These are phyloP conservation scores for Asobara japonica DNA, from an alignment of 1,140 invertebrate species.

Conservation along the genomic window DNA sequence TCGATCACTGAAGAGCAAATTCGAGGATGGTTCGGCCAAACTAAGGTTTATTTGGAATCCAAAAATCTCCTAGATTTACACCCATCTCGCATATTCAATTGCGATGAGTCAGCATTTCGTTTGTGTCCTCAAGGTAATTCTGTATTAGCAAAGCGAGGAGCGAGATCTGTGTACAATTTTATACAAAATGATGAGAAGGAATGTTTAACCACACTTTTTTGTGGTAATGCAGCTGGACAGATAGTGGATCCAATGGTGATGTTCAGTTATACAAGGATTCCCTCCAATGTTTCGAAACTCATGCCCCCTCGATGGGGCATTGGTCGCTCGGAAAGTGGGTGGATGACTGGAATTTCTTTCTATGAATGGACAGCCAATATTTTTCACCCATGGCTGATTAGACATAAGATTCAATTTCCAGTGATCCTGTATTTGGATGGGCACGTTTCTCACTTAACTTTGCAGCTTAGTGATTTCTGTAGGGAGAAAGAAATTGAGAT, in stretches of 20 bases:
- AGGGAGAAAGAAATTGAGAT: constrained; percentile 46
- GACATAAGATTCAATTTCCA: constrained; percentile 45
- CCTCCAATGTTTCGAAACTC: constrained; percentile 32
- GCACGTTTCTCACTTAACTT: constrained; percentile 46
- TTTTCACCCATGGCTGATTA: constrained; percentile 45
- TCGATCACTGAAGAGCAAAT: constrained; percentile 32
- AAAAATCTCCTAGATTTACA: constrained; percentile 26
- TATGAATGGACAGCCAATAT: constrained; percentile 54
- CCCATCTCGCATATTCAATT: constrained; percentile 32
- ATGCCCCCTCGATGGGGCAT: constrained; percentile 49
- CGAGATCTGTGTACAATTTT: constrained; percentile 52
- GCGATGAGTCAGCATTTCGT: constrained; percentile 51
- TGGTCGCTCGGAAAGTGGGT: constrained; percentile 56
- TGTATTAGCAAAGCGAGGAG: constrained; percentile 49
- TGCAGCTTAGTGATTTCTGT: constrained; percentile 43
- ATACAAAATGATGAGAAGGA: constrained; percentile 43
- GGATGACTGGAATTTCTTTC: constrained; percentile 62
- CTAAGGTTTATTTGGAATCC: constrained; percentile 15
- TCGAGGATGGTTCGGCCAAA: constrained; percentile 29
- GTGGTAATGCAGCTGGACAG: constrained; percentile 45
- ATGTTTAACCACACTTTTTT: constrained; percentile 47
- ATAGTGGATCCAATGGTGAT: constrained; percentile 46
- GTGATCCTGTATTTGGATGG: constrained; percentile 56
- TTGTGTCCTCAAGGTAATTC: constrained; percentile 48
- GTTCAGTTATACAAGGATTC: constrained; percentile 45